A percentile compares a stretch with the other conserved stretches of the same genome.
Evolutionary conservation across 2,113 vertebrate genomes (phyloP).

Genomic region (Pachyramphus minor): DNA sequence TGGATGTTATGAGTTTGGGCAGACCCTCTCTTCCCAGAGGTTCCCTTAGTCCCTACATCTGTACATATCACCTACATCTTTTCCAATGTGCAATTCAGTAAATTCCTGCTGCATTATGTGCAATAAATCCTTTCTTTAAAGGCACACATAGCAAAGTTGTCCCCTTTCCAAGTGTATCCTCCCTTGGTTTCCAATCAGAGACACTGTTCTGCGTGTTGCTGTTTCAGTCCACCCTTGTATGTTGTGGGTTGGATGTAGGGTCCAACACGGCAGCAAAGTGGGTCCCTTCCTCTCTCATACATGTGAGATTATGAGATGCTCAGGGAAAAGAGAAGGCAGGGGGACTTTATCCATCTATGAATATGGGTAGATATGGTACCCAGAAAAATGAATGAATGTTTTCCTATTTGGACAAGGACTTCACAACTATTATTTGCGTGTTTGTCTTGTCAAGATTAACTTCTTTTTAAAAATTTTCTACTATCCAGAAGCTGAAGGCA

Average conservation of each 20-base stretch:
- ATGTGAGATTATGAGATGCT: not conserved
- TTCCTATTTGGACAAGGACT: not conserved
- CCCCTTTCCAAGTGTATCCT: not conserved
- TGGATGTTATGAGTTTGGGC: not conserved
- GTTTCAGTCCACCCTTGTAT: not conserved
- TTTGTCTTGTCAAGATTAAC: not conserved
- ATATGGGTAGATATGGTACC: accelerated
- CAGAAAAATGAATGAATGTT: not conserved
- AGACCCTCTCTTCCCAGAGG: not conserved
- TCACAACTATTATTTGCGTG: not conserved
- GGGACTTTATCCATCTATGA: not conserved
- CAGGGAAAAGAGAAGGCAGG: not conserved
- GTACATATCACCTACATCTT: not conserved
- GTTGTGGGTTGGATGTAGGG: accelerated
- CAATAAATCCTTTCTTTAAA: not conserved
- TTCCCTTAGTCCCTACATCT: not conserved
- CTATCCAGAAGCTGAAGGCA: not conserved
- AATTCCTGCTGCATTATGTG: not conserved
- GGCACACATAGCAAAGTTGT: not conserved
- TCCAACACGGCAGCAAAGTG: not conserved
- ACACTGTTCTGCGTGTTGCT: not conserved
- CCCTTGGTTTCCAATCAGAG: not conserved
- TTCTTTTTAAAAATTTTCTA: not conserved
- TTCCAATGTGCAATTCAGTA: not conserved
- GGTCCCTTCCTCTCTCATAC: not conserved